Evolutionary conservation across 2,888 invertebrate genomes (phyloP).

Genomic region (Cetonia aurata): DNA sequence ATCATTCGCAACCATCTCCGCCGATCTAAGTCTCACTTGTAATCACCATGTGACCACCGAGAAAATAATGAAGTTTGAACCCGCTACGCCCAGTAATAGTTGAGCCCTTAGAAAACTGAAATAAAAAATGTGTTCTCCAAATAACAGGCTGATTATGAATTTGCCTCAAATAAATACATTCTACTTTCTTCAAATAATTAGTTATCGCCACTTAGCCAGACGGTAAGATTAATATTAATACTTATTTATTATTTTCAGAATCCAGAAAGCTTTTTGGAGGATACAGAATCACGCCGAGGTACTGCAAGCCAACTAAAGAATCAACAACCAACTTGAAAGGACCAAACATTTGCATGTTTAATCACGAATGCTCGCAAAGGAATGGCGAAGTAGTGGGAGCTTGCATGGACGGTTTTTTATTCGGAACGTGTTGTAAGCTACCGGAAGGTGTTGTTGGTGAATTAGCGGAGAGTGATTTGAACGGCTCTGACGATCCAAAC

Average conservation of each 20-base stretch:
- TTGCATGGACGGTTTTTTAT: slow-evolving; percentile 93
- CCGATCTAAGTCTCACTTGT: too few relatives aligned
- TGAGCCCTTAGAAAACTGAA: too few relatives aligned
- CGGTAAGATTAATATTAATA: neutral
- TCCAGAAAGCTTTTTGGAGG: slow-evolving; percentile 85
- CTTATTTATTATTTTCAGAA: slow-evolving; percentile 61
- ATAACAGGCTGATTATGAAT: too few relatives aligned
- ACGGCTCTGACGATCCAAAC: slow-evolving; percentile 51
- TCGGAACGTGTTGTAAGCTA: slow-evolving; percentile 90
- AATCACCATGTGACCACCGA: too few relatives aligned
- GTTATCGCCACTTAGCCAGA: too few relatives aligned
- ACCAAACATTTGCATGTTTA: slow-evolving; percentile 92
- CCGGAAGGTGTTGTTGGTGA: slow-evolving; percentile 68
- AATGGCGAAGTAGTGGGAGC: slow-evolving; percentile 88
- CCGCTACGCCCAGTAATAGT: too few relatives aligned
- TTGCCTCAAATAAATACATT: too few relatives aligned
- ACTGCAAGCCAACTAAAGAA: slow-evolving; percentile 80
- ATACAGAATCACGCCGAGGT: slow-evolving; percentile 86
- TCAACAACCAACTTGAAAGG: slow-evolving; percentile 73
- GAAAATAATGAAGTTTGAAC: too few relatives aligned
- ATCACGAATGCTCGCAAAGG: slow-evolving; percentile 86
- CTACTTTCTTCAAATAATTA: neutral
- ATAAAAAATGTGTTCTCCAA: too few relatives aligned
- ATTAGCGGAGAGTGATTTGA: slow-evolving; percentile 54
- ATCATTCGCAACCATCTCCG: too few relatives aligned